phyloP scores from a whole-genome alignment of 1,140 invertebrate species.

The Contarinia nasturtii region DNA sequence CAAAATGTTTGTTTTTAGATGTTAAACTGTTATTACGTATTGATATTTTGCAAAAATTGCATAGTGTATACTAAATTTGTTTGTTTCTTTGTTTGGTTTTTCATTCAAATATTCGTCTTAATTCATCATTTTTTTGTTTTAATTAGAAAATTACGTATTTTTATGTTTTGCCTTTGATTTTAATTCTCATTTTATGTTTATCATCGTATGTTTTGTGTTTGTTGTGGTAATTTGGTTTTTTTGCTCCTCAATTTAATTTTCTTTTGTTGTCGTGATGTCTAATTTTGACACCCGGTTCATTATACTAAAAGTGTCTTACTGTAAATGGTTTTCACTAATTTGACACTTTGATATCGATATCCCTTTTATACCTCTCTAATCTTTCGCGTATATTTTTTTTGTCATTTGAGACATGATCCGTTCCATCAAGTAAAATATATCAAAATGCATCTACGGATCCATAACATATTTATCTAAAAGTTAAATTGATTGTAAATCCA shows the following conservation, averaged over 20 bases:
- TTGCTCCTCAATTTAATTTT: not conserved
- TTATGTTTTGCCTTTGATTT: not conserved
- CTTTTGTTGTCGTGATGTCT: not conserved
- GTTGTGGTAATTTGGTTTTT: not conserved
- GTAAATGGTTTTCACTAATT: not conserved
- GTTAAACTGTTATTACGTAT: not conserved
- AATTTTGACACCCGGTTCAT: not conserved
- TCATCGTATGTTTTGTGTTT: not conserved
- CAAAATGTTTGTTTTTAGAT: not conserved
- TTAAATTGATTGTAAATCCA: too few species aligned
- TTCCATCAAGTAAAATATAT: too few species aligned
- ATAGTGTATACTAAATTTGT: not conserved
- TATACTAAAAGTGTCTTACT: not conserved
- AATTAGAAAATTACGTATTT: not conserved
- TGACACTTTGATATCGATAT: too few species aligned
- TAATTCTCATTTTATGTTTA: not conserved
- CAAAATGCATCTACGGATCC: too few species aligned
- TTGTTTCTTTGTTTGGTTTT: not conserved
- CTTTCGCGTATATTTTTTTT: too few species aligned
- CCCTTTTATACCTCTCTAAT: too few species aligned
- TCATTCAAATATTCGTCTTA: not conserved
- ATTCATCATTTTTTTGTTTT: not conserved
- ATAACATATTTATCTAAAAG: too few species aligned
- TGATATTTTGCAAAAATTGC: not conserved
- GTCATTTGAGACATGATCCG: too few species aligned